Conservation (phyloP, 2,797 vertebrate species). For the Chiloscyllium punctatum region DNA sequence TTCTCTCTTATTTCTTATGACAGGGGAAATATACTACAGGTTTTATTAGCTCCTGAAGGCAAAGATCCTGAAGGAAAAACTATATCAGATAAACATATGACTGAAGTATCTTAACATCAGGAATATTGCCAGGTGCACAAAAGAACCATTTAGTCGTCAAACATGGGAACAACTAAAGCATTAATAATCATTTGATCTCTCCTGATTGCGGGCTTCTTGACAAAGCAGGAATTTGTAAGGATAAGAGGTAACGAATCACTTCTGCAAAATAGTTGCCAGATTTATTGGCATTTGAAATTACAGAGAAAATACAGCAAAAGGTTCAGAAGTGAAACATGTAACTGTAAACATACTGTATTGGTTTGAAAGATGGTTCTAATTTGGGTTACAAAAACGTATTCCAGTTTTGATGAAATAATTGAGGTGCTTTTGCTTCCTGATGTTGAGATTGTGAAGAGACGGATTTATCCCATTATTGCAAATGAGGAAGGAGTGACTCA, state of each 20-base stretch:
- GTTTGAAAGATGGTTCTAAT: neutral
- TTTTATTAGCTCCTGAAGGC: neutral
- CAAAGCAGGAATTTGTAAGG: neutral
- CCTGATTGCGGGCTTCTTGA: neutral
- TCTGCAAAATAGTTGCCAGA: neutral
- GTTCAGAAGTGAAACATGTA: neutral
- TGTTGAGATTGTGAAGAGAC: neutral
- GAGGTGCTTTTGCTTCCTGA: neutral
- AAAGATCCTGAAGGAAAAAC: neutral
- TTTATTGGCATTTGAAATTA: neutral
- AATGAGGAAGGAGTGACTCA: neutral
- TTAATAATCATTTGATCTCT: neutral
- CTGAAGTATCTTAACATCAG: neutral
- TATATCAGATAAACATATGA: neutral
- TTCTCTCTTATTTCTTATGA: neutral
- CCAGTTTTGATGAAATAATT: neutral
- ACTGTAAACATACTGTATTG: neutral
- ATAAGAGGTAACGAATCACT: neutral
- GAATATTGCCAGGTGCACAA: neutral
- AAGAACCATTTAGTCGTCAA: neutral
- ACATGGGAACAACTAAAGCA: neutral
- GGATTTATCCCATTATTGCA: neutral
- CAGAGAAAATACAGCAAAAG: neutral
- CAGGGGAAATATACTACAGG: neutral
- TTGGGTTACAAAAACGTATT: neutral